phyloP scores from a whole-genome alignment of 1,140 invertebrate species.

The Coboldia fuscipes region DNA sequence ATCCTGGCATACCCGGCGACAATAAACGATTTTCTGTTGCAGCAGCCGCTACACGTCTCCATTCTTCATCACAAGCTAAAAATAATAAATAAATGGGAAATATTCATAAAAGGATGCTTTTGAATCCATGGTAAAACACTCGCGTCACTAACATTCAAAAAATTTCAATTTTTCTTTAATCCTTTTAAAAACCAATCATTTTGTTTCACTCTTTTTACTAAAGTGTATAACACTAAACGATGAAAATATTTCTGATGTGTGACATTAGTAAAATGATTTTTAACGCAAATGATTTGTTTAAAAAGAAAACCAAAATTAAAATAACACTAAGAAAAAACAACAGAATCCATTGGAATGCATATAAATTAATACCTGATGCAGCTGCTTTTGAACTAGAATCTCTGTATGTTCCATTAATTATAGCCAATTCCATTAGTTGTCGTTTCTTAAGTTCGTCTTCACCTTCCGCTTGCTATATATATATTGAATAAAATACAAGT shows the following conservation, averaged over 20 bases:
- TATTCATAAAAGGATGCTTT: too few relatives aligned
- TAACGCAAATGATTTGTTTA: not conserved
- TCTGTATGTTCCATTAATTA: conserved; percentile 98
- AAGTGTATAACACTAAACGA: too few relatives aligned
- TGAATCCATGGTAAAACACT: too few relatives aligned
- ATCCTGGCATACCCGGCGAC: conserved; percentile 33
- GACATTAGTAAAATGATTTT: not conserved
- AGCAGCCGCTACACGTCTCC: conserved; percentile 48
- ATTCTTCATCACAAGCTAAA: conserved; percentile 51
- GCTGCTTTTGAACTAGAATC: conserved; percentile 77
- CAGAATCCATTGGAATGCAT: not conserved
- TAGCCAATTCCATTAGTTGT: conserved; percentile 98
- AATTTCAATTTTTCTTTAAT: too few relatives aligned
- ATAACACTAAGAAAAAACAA: conserved; percentile 1
- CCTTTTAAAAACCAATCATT: too few relatives aligned
- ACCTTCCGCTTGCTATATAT: conserved; percentile 77
- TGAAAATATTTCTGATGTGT: not conserved
- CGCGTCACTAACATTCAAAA: too few relatives aligned
- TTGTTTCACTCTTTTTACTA: too few relatives aligned
- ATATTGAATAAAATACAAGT: conserved; percentile 10
- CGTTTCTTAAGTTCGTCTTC: conserved; percentile 99
- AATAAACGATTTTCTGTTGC: conserved; percentile 51
- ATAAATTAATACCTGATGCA: conserved; percentile 26
- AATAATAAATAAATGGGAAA: conserved; percentile 2
- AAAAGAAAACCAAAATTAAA: not conserved